Base-by-base conservation (phyloP, 2,797 vertebrate genomes). In the Lateolabrax maculatus region DNA sequence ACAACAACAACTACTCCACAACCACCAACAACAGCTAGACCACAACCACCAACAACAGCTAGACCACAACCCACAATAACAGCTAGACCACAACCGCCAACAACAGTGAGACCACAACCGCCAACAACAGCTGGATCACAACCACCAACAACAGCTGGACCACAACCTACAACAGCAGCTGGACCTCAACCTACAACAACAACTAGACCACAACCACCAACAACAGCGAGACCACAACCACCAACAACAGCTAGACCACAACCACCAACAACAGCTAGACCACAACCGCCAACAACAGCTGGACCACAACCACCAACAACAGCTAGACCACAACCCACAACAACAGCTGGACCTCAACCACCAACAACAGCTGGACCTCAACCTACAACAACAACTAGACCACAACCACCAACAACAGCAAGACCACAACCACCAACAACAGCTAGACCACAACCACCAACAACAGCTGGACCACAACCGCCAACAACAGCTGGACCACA, bases 211-310 rank as follows among this genome's bases (percentile, higher is more conserved):
- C 0, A 77, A 53, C 67, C 77, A 70, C 31, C 31, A 34, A 34
- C 55, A 29, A 9, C 63, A 18, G 21, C 6, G 79, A 46, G 69
- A 79, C 6, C 3, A 10, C 0, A 77, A 56, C 67, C 77, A 70
- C 53, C 34, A 75, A 78, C 77, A 0, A 75, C 77, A 39, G 7
- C 8, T 18, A 2, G 1, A 27, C 68, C 66, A 48, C 27, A 69
- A 16, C 52, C 12, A 16, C 18, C 21, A 36, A 69, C 70, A 0
- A 68, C 66, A 29, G 4, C 12, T 21, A 0, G 4, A 4, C 15
- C 75, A 0, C 80, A 86, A 3, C 19, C 4, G 1, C 21, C 74
- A 55, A 39, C 37, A 21, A 73, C 94, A 90, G 71, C n/a, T 6
- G 25, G 2, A 41, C 25, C 78, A 56, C 23, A 76, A 19, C 44